These are phyloP conservation scores for Cheilinus undulatus DNA, from an alignment of 2,113 vertebrate species.

Conservation along the genomic window DNA sequence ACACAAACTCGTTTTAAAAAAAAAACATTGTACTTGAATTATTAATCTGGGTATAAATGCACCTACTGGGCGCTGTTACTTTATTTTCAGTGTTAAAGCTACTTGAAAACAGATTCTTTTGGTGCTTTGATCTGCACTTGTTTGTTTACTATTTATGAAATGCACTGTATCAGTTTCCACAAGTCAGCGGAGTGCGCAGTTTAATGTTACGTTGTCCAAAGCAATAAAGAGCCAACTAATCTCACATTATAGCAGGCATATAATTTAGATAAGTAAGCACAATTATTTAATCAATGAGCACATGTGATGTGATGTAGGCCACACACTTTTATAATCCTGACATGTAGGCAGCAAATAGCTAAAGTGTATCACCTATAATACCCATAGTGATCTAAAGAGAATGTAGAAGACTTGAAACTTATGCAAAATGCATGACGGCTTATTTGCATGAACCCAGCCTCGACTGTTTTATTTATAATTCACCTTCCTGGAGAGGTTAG, in stretches of 20 bases:
- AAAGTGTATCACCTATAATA: slow-evolving; percentile 10
- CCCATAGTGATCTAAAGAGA: slow-evolving; percentile 35
- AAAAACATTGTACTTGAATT: slow-evolving; percentile 58
- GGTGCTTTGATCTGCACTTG: slow-evolving; percentile 50
- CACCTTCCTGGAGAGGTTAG: slow-evolving; percentile 18
- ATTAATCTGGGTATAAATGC: slow-evolving; percentile 37
- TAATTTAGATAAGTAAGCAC: slow-evolving; percentile 67
- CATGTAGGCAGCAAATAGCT: slow-evolving; percentile 26
- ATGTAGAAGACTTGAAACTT: slow-evolving; percentile 52
- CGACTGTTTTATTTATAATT: slow-evolving; percentile 34
- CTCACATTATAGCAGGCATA: slow-evolving; percentile 27
- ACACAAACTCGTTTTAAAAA: slow-evolving; percentile 45
- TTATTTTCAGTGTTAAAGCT: slow-evolving; percentile 42
- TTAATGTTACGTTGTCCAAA: slow-evolving; percentile 51
- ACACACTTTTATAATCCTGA: slow-evolving; percentile 29
- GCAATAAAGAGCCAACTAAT: slow-evolving; percentile 69
- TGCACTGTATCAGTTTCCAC: slow-evolving; percentile 42
- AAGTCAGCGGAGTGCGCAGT: slow-evolving; percentile 22
- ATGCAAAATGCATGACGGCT: slow-evolving; percentile 60
- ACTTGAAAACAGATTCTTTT: slow-evolving; percentile 37
- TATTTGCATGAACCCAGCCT: slow-evolving; percentile 58
- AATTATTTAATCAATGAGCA: slow-evolving; percentile 45
- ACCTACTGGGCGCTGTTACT: slow-evolving; percentile 29
- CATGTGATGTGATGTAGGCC: slow-evolving; percentile 24
- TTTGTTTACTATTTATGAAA: slow-evolving; percentile 69